Base-by-base conservation (phyloP, 2,113 vertebrate genomes). In the Romanogobio albipinnatus region DNA sequence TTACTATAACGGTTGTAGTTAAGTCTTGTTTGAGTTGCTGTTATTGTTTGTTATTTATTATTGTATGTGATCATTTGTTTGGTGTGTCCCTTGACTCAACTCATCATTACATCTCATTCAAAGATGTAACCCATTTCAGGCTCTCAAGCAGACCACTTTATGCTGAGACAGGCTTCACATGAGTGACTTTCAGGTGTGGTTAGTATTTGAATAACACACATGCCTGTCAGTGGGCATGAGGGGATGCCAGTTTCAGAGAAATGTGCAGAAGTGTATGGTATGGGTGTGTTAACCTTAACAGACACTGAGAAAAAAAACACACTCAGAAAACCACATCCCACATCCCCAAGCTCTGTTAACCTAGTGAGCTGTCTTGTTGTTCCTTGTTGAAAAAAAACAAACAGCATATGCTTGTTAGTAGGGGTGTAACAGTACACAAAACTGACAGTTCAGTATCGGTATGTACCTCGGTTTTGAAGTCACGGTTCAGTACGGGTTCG, bases 271-370 rank as follows among this genome's bases (percentile, higher is more conserved):
- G 58, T n/a, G 10, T 43, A 62, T 19, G 76, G 75, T 43, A 75
- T 14, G 39, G 22, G 22, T 82, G 22, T 24, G 36, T 19, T 59
- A 45, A 45, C 13, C 5, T 13, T 59, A 43, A 17, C 47, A 49
- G 10, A 64, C 13, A 53, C 9, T n/a, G 19, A 8, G 29, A 70
- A 73, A 53, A 78, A 53, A n/a, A 84, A 70, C 39, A 49, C 61
- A 53, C 17, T 47, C 29, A 71, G 78, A 64, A 87, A 87, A 87
- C 83, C 83, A 82, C 86, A 81, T 77, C 51, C 15, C 49, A 39
- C 4, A 7, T 39, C 39, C 76, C 15, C 75, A 43, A 76, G 58
- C 22, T 61, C 36, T 62, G 36, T 26, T 47, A 59, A 59, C 53
- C 17, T 15, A 62, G 11, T 62, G 24, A 9, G 5, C 5, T 7